Percentiles rank a stretch among this genome's conserved stretches.
Evolutionary conservation across 2,797 vertebrate species (phyloP).

Genomic region (Anguilla megastoma): DNA sequence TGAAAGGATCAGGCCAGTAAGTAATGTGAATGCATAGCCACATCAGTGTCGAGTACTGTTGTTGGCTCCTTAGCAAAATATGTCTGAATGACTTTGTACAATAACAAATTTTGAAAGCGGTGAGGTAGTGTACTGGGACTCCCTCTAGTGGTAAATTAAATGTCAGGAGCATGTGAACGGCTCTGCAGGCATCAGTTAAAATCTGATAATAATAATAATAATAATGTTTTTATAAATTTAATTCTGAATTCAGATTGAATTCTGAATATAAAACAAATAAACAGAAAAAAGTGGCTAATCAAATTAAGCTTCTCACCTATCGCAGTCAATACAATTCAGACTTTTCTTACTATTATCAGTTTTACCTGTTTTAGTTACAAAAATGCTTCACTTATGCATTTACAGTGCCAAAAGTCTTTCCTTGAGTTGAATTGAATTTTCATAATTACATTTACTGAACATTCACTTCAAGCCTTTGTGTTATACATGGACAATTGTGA

Average conservation of each 20-base stretch:
- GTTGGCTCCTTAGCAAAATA: neutral
- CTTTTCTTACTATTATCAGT: neutral
- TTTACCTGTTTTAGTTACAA: neutral
- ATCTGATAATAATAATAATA: neutral
- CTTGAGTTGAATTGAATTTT: neutral
- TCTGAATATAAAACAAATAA: neutral
- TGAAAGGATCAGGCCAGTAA: neutral
- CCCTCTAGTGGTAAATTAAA: slow-evolving; percentile 5
- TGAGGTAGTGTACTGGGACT: neutral
- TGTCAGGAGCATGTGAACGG: neutral
- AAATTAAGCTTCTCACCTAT: neutral
- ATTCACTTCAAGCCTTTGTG: neutral
- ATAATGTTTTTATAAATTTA: too few relatives aligned
- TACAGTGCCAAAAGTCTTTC: neutral
- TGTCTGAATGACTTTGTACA: neutral
- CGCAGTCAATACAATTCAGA: neutral
- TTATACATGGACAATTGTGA: neutral
- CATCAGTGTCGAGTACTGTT: neutral
- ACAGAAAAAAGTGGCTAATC: neutral
- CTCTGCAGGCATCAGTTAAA: neutral
- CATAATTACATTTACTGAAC: neutral
- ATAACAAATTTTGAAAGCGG: neutral
- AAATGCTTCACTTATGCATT: neutral
- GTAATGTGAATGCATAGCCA: neutral
- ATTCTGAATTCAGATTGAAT: neutral